Evolutionary conservation across 92 coral and sea anemone species (phyloP), one percentile per base, ranked within the genome.

Genomic region (Micromussa lordhowensis): DNA sequence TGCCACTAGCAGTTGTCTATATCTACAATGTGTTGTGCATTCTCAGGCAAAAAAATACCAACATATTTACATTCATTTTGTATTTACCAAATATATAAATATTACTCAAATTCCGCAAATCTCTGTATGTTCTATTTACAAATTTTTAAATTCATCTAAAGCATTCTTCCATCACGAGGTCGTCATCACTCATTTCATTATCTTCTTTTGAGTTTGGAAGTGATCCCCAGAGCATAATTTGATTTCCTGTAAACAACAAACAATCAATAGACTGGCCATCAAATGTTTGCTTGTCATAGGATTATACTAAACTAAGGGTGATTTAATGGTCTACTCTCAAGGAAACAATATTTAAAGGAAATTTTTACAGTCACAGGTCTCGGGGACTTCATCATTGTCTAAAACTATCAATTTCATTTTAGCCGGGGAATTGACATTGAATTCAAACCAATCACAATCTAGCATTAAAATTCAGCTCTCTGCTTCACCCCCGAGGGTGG

Each of bases 191-290:
- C 88, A 93, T 48, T 88, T 90, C 97, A 49, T 70, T 79, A 74
- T 98, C 98, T 83, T 98, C 99, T 15, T 95, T 93, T 34, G 88
- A 96, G 75, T 88, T 98, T 66, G 98, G 98, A 48, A 98, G 83
- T 14, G 96, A 80, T 21, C 99, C 99, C 99, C 99, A 98, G 15
- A 98, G 80, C 94, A 98, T 94, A 11, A 95, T 81, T 66, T 82
- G 91, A 80, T 88, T 86, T 32, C 96, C 98, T 94, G 63, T 28
- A 87, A 81, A 53, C 6, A 69, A 53, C 15, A 49, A 40, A 48
- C 29, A n/a, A 15, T 18, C 10, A 59, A 4, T 21, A 31, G 7
- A 29, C 19, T 9, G n/a, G 7, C n/a, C 77, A 48, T 0, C 21
- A 40, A 49, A 61, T 21, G 66, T 7, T 59, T 59, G 21, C 66